phyloP scores from a whole-genome alignment of 2,888 invertebrate species.

The Uloborus plumipes region DNA sequence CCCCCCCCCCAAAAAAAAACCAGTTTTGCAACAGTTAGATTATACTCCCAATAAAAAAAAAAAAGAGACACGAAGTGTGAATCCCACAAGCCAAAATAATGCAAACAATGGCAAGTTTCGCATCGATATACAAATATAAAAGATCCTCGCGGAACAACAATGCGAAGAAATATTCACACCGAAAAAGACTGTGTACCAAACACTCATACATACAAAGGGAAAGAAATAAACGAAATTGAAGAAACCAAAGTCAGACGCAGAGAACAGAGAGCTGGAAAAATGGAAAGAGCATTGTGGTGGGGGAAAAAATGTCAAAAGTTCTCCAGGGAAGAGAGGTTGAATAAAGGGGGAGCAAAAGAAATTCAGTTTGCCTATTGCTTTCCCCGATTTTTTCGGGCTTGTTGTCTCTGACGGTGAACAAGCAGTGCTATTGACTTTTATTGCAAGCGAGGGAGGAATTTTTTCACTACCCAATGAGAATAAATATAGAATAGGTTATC shows the following conservation, averaged over 20 bases:
- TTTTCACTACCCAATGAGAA: not conserved
- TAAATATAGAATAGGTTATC: too few relatives aligned
- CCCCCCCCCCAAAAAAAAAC: too few relatives aligned
- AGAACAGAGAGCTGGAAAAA: constrained; percentile 6
- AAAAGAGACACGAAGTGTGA: too few relatives aligned
- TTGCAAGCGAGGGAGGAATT: constrained; percentile 12
- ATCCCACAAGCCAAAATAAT: too few relatives aligned
- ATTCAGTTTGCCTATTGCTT: constrained; percentile 2
- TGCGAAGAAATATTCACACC: constrained; percentile 14
- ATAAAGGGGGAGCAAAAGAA: too few relatives aligned
- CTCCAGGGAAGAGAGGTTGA: constrained; percentile 12
- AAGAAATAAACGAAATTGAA: constrained; percentile 26
- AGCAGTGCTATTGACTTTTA: constrained; percentile 21
- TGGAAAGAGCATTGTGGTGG: constrained; percentile 22
- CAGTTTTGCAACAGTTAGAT: too few relatives aligned
- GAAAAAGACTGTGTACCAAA: constrained; percentile 24
- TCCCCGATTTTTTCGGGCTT: constrained; percentile 2
- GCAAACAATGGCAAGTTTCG: too few relatives aligned
- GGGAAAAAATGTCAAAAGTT: constrained; percentile 21
- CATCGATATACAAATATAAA: too few relatives aligned
- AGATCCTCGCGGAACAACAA: constrained; percentile 1
- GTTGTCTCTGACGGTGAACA: constrained; percentile 6
- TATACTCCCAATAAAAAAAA: too few relatives aligned
- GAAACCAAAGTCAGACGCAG: constrained; percentile 13
- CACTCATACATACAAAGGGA: constrained; percentile 19